Conservation (phyloP, 2,797 vertebrate genomes). For the Chiloscyllium punctatum region DNA sequence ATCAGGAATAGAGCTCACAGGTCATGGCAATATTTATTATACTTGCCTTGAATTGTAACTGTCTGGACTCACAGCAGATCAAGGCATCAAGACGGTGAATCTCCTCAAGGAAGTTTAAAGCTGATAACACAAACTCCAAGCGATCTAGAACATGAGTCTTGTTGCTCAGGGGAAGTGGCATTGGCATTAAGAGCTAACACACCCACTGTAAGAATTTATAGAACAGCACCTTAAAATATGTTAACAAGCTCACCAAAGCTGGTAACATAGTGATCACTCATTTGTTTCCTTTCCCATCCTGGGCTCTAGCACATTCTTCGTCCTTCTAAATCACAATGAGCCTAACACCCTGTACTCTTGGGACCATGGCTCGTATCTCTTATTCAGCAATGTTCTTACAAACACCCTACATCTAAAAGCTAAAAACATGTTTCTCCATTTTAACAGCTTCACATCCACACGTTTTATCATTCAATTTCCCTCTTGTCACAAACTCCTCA, state of each 20-base stretch:
- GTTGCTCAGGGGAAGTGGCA: neutral
- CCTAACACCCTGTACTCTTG: neutral
- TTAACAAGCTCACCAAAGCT: neutral
- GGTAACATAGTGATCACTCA: neutral
- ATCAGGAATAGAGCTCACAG: too few relatives aligned
- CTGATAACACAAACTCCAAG: neutral
- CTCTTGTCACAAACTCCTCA: neutral
- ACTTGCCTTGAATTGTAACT: too few relatives aligned
- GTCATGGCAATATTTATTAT: too few relatives aligned
- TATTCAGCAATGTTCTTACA: neutral
- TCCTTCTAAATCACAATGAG: too few relatives aligned
- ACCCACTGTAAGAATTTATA: neutral
- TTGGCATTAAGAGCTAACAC: neutral
- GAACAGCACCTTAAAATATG: neutral
- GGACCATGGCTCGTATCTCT: neutral
- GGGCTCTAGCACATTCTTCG: neutral
- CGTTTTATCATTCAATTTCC: neutral
- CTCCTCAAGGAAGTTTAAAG: neutral
- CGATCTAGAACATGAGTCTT: neutral
- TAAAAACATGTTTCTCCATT: neutral
- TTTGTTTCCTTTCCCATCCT: neutral
- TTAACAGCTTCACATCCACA: neutral
- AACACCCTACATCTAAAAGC: neutral
- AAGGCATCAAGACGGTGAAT: neutral
- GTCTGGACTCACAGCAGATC: neutral